Evolutionary conservation across 2,797 vertebrate genomes (phyloP).

Genomic region (Delichon dasypus): DNA sequence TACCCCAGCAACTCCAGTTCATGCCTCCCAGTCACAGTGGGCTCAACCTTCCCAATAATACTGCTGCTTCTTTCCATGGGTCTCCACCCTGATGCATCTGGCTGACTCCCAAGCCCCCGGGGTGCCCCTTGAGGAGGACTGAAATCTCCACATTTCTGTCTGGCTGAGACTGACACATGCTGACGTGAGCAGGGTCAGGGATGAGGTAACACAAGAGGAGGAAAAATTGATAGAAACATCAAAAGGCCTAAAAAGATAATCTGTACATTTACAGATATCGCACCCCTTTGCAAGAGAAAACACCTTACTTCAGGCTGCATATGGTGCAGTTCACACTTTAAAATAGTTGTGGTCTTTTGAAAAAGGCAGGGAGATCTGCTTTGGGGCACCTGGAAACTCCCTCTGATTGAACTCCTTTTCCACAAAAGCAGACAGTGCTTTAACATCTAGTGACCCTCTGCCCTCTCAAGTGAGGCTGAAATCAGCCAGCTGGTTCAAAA

Average conservation of each 20-base stretch:
- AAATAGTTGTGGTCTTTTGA: not conserved
- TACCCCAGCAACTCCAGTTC: not conserved
- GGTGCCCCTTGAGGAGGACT: not conserved
- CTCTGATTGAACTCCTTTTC: not conserved
- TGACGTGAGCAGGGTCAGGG: not conserved
- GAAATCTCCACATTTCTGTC: not conserved
- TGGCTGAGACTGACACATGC: fast-evolving
- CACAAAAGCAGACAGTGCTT: not conserved
- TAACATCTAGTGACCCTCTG: not conserved
- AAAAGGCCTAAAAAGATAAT: not conserved
- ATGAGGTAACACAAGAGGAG: not conserved
- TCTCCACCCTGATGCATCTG: not conserved
- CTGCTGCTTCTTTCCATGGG: not conserved
- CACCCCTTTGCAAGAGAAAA: not conserved
- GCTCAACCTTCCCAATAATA: not conserved
- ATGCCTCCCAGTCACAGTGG: not conserved
- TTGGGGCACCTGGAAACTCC: not conserved
- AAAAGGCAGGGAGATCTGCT: not conserved
- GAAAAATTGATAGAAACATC: not conserved
- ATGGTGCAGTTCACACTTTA: not conserved
- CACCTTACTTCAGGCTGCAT: not conserved
- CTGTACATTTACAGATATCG: not conserved
- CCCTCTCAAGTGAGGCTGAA: not conserved
- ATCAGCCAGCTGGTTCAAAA: constrained; percentile 5
- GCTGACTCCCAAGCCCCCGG: not conserved